Evolutionary conservation across 2,888 invertebrate genomes (phyloP).

Genomic region (Pteria penguin): DNA sequence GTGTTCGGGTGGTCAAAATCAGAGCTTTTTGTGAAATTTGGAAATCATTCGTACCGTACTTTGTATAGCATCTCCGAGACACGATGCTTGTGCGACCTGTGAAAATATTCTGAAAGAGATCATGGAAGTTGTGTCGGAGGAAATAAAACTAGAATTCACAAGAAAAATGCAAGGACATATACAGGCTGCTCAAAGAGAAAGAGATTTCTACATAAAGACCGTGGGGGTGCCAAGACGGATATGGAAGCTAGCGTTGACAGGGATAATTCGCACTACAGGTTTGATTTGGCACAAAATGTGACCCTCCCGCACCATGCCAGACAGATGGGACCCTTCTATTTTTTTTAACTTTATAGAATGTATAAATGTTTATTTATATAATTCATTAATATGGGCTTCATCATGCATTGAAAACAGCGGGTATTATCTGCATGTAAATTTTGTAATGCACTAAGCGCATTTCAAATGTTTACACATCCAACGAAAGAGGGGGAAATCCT

Average conservation of each 20-base stretch:
- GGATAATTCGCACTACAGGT: conserved; percentile 24
- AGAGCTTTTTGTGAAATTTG: conserved; percentile 26
- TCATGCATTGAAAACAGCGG: too few relatives aligned
- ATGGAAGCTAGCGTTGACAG: neutral
- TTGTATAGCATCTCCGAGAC: conserved; percentile 26
- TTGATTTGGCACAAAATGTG: conserved; percentile 36
- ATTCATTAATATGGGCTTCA: too few relatives aligned
- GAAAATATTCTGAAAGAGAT: conserved; percentile 25
- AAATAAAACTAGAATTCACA: conserved; percentile 26
- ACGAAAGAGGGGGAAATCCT: too few relatives aligned
- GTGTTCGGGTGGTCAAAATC: conserved; percentile 9
- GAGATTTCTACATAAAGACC: neutral
- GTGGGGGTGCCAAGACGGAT: neutral
- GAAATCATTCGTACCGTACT: conserved; percentile 27
- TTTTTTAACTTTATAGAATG: conserved; percentile 30
- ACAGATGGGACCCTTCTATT: conserved; percentile 38
- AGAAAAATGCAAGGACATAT: conserved; percentile 24
- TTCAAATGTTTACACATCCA: too few relatives aligned
- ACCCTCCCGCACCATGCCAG: conserved; percentile 28
- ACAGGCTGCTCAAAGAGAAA: conserved; percentile 12
- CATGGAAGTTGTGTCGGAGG: conserved; percentile 14
- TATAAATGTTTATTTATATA: too few relatives aligned
- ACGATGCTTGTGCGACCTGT: conserved; percentile 33
- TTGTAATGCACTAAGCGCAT: too few relatives aligned
- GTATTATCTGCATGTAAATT: too few relatives aligned